A percentile compares a stretch with the other conserved stretches of the same genome.
Conservation (phyloP, 2,113 vertebrate species). For the Pitta sordida region DNA sequence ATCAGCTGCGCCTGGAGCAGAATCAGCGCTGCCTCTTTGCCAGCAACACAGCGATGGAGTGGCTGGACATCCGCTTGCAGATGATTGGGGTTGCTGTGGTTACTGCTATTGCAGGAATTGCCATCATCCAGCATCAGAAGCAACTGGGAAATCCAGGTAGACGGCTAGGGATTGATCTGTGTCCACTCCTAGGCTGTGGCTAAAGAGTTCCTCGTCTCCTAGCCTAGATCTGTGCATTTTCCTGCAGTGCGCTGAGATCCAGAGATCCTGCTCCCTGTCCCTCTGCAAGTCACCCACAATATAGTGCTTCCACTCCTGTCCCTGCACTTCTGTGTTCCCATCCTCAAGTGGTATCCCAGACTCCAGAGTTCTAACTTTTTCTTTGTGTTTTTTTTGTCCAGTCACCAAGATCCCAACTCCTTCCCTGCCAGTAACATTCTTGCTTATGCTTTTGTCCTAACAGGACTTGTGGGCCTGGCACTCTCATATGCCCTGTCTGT, state of each 20-base stretch:
- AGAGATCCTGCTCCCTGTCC: not conserved
- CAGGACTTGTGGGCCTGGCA: constrained; percentile 90
- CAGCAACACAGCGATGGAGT: constrained; percentile 83
- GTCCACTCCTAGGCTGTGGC: not conserved
- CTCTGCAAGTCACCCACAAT: not conserved
- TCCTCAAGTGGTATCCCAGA: not conserved
- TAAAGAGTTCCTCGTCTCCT: not conserved
- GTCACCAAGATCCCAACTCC: not conserved
- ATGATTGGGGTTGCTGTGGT: constrained; percentile 90
- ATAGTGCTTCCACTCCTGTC: not conserved
- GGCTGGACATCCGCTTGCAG: constrained; percentile 95
- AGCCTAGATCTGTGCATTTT: not conserved
- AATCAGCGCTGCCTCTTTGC: constrained; percentile 94
- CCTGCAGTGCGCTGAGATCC: not conserved
- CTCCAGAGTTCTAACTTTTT: not conserved
- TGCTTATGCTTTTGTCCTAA: not conserved
- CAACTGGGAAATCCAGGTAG: constrained; percentile 85
- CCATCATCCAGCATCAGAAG: constrained; percentile 86
- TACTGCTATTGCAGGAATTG: constrained; percentile 81
- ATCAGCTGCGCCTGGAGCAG: constrained; percentile 79
- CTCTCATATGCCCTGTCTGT: constrained; percentile 92
- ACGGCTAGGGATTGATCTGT: not conserved
- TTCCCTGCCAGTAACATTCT: not conserved
- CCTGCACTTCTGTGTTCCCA: not conserved
- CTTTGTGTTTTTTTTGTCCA: not conserved